These are phyloP conservation scores for Erpobdella octoculata DNA, from an alignment of 2,888 invertebrate species.

Conservation along the genomic window DNA sequence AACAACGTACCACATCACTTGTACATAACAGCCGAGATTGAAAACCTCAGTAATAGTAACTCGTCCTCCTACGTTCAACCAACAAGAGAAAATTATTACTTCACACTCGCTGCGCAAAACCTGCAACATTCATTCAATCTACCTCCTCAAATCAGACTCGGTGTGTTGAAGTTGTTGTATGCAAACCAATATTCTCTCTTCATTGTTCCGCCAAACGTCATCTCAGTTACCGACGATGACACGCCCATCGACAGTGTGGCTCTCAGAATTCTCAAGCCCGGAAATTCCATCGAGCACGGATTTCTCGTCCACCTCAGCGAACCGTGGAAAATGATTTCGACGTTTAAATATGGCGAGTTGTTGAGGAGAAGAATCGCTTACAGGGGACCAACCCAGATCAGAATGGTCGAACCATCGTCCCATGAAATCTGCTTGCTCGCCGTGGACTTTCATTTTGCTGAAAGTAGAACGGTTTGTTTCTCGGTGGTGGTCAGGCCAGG, in stretches of 20 bases:
- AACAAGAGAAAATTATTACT: neutral
- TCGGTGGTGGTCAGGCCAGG: neutral
- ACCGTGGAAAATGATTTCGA: neutral
- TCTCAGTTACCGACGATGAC: neutral
- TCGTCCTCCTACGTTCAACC: neutral
- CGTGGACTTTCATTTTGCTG: neutral
- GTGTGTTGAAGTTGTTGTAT: neutral
- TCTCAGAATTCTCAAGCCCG: neutral
- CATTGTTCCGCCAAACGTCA: neutral
- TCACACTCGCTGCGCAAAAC: neutral
- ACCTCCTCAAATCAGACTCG: neutral
- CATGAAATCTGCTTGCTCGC: neutral
- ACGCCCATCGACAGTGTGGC: neutral
- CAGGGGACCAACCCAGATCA: neutral
- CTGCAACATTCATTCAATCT: neutral
- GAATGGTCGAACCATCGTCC: neutral
- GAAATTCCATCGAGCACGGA: neutral
- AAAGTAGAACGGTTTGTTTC: neutral
- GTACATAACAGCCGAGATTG: neutral
- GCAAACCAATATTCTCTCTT: neutral
- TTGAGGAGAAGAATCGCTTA: constrained; percentile 10
- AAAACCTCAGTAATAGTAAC: too few species aligned
- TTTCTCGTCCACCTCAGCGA: neutral
- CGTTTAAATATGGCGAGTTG: neutral
- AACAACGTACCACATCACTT: neutral